These are phyloP conservation scores for Cistogaster globosa DNA, from an alignment of 2,888 invertebrate species.

Conservation along the genomic window DNA sequence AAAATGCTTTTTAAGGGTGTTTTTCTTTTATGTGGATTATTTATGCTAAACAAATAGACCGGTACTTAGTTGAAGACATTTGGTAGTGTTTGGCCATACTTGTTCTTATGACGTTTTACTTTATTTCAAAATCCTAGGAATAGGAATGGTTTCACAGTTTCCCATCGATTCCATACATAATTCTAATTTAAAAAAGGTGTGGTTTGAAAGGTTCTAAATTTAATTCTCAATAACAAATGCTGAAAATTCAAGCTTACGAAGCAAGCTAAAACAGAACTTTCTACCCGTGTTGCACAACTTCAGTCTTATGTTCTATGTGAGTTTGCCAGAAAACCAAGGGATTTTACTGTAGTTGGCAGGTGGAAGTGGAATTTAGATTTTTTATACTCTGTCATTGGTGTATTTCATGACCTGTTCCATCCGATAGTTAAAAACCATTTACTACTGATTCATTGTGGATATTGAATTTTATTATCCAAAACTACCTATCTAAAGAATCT, in stretches of 20 bases:
- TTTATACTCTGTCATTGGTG: too few species aligned
- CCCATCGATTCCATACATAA: constrained; percentile 36
- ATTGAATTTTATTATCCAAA: constrained; percentile 26
- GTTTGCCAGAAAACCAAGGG: constrained; percentile 28
- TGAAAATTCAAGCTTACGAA: constrained; percentile 22
- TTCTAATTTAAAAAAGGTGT: constrained; percentile 36
- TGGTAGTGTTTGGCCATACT: too few species aligned
- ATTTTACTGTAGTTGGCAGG: constrained; percentile 31
- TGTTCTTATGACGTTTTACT: neutral
- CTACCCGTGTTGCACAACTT: constrained; percentile 27
- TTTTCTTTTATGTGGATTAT: too few species aligned
- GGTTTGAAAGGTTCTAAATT: constrained; percentile 29
- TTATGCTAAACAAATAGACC: too few species aligned
- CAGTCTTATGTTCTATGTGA: constrained; percentile 28
- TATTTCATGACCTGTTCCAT: neutral
- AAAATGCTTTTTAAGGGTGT: too few species aligned
- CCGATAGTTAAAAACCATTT: constrained; percentile 13
- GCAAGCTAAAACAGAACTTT: constrained; percentile 25
- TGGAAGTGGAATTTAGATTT: neutral
- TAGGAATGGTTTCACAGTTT: constrained; percentile 10
- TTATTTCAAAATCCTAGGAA: too few species aligned
- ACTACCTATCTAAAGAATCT: constrained; percentile 12
- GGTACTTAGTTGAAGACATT: too few species aligned
- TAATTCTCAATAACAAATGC: constrained; percentile 36
- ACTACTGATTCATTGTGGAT: constrained; percentile 3